Conservation (phyloP, 2,888 invertebrate species). For the Drosophila neotestacea region DNA sequence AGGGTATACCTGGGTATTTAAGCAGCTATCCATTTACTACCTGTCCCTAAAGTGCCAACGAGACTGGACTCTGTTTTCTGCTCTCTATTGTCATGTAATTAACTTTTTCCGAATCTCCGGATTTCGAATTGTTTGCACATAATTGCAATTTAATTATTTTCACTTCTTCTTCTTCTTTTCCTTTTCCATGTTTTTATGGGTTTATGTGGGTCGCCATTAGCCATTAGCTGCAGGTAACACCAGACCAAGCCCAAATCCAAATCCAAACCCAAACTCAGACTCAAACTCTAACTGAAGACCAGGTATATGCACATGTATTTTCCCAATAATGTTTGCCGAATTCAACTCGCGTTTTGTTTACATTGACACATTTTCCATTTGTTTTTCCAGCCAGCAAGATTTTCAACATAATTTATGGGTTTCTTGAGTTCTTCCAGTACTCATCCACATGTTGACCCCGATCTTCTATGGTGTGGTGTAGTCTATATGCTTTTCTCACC, state of each 20-base stretch:
- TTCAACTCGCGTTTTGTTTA: slow-evolving; percentile 54
- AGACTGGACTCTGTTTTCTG: slow-evolving; percentile 45
- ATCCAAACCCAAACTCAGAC: not conserved
- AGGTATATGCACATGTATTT: slow-evolving; percentile 18
- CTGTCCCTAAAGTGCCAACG: slow-evolving; percentile 9
- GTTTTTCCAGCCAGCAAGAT: slow-evolving; percentile 46
- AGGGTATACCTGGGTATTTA: slow-evolving; percentile 3
- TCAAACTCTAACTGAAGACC: not conserved
- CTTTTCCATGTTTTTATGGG: slow-evolving; percentile 68
- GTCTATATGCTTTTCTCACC: slow-evolving; percentile 21
- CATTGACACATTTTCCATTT: slow-evolving; percentile 69
- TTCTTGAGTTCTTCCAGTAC: slow-evolving; percentile 51
- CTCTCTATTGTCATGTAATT: slow-evolving; percentile 79
- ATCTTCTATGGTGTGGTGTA: not conserved
- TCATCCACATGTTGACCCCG: slow-evolving; percentile 37
- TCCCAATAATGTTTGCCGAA: slow-evolving; percentile 19
- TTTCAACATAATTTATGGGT: slow-evolving; percentile 66
- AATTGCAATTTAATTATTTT: slow-evolving; percentile 80
- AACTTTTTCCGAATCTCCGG: slow-evolving; percentile 80
- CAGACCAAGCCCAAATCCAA: not conserved
- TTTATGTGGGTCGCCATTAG: slow-evolving; percentile 65
- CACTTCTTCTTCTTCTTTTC: slow-evolving; percentile 30
- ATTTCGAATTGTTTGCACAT: slow-evolving; percentile 79
- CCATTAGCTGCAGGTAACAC: slow-evolving; percentile 57
- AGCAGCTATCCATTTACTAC: not conserved